Percentiles rank a stretch among this genome's conserved stretches.
Evolutionary conservation across 2,797 vertebrate genomes (phyloP).

Genomic region (Typhlichthys subterraneus): DNA sequence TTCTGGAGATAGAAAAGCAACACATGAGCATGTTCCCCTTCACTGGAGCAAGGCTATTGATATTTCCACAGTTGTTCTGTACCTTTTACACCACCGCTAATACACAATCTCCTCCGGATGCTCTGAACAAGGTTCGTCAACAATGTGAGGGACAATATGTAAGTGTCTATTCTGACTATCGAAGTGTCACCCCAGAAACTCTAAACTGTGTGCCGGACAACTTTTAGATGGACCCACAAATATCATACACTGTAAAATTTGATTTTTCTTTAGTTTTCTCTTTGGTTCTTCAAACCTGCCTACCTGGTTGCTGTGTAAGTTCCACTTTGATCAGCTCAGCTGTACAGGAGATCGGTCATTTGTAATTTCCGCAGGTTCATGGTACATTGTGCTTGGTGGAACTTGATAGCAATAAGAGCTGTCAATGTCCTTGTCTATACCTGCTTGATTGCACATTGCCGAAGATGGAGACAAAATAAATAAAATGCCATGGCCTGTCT

Average conservation of each 20-base stretch:
- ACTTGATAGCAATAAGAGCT: too few species aligned
- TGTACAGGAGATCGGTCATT: not conserved
- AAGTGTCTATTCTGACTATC: conserved; percentile 30
- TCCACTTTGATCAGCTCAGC: not conserved
- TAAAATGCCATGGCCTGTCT: conserved; percentile 35
- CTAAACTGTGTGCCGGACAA: not conserved
- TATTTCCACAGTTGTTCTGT: conserved; percentile 61
- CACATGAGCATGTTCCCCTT: conserved; percentile 58
- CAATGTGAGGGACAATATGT: conserved; percentile 34
- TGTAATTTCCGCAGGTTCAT: too few species aligned
- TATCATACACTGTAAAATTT: not conserved
- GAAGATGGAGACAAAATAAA: conserved; percentile 29
- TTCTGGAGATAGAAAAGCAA: conserved; percentile 60
- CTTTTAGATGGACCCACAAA: conserved; percentile 7
- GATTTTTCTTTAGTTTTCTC: conserved; percentile 13
- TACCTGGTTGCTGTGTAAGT: conserved; percentile 24
- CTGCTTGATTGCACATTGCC: conserved; percentile 10
- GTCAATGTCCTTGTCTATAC: not conserved
- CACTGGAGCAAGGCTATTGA: conserved; percentile 64
- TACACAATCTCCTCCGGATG: conserved; percentile 35
- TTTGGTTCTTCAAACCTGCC: conserved; percentile 19
- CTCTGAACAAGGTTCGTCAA: conserved; percentile 13
- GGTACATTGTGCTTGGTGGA: too few species aligned
- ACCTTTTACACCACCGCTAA: conserved; percentile 45
- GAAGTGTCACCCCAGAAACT: conserved; percentile 19